A percentile compares a stretch with the other conserved stretches of the same genome.
These are phyloP conservation scores for Agapetus fuscipes DNA, from an alignment of 2,888 invertebrate species.

Conservation along the genomic window DNA sequence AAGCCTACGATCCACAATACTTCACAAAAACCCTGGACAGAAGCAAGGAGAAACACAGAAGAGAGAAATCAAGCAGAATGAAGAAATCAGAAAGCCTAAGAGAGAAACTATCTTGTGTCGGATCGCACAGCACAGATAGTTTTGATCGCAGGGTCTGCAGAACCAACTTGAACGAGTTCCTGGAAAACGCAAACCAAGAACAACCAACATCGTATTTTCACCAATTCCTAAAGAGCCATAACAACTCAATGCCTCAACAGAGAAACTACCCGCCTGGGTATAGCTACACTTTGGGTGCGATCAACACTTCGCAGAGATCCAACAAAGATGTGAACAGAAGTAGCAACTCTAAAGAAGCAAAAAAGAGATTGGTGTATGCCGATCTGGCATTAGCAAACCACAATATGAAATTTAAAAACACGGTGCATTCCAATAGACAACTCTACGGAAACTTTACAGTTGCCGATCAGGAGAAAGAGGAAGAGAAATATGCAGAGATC, in stretches of 20 bases:
- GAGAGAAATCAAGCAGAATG: slow-evolving; percentile 37
- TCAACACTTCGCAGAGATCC: slow-evolving; percentile 7
- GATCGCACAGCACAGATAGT: slow-evolving; percentile 34
- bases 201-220: slow-evolving; percentile 18
- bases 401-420: slow-evolving; percentile 48
- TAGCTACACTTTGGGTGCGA: slow-evolving; percentile 17
- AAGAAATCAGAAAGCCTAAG: slow-evolving; percentile 44
- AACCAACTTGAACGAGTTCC: slow-evolving; percentile 23
- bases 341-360: slow-evolving; percentile 32
- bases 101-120: slow-evolving; percentile 43
- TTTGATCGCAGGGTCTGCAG: slow-evolving; percentile 36
- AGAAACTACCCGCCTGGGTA: slow-evolving; percentile 15
- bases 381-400: slow-evolving; percentile 47
- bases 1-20: slow-evolving; percentile 37
- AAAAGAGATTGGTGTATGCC: slow-evolving; percentile 42
- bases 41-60: slow-evolving; percentile 35
- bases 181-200: slow-evolving; percentile 7
- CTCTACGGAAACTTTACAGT: slow-evolving; percentile 44
- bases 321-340: slow-evolving; percentile 6
- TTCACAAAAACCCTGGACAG: slow-evolving; percentile 43
- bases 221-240: slow-evolving; percentile 12
- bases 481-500: slow-evolving; percentile 3
- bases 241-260: slow-evolving; percentile 5
- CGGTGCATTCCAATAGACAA: slow-evolving; percentile 47
- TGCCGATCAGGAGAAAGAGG: slow-evolving; percentile 34